A percentile compares a stretch with the other conserved stretches of the same genome.
phyloP scores from a whole-genome alignment of 2,888 invertebrate genomes.

The Sisyra nigra region DNA sequence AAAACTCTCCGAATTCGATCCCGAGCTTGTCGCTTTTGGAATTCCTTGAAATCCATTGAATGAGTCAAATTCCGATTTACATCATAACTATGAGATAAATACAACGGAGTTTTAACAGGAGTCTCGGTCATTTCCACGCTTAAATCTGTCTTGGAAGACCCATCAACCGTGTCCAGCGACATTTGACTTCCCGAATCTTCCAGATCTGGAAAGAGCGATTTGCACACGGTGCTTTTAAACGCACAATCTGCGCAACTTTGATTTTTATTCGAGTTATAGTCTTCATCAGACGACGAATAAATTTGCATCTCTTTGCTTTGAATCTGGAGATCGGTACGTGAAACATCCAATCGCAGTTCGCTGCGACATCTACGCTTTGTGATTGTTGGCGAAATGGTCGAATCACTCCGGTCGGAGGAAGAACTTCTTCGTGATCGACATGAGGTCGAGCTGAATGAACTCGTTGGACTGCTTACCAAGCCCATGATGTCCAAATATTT shows the following conservation, averaged over 20 bases:
- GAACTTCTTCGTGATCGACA: constrained; percentile 4
- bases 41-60: not conserved
- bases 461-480: constrained; percentile 25
- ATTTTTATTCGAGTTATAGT: not conserved
- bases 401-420: constrained; percentile 6
- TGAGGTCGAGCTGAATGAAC: constrained; percentile 11
- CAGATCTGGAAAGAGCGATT: not conserved
- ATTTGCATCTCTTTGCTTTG: not conserved
- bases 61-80: not conserved
- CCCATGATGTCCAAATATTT: constrained; percentile 55
- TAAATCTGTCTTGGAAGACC: no score
- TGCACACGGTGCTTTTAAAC: not conserved
- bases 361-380: constrained; percentile 4
- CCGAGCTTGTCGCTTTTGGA: constrained; percentile 1
- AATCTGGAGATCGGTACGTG: not conserved
- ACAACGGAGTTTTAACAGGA: not conserved
- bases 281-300: constrained; percentile 6
- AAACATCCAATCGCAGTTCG: constrained; percentile 1
- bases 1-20: constrained; percentile 2
- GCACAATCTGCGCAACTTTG: constrained; percentile 1
- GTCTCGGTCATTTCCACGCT: not conserved
- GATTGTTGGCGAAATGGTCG: not conserved
- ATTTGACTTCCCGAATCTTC: not conserved
- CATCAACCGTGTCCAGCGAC: no score
- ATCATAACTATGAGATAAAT: not conserved